These are phyloP conservation scores for Uloborus plumipes DNA, from an alignment of 2,888 invertebrate genomes.

Conservation along the genomic window DNA sequence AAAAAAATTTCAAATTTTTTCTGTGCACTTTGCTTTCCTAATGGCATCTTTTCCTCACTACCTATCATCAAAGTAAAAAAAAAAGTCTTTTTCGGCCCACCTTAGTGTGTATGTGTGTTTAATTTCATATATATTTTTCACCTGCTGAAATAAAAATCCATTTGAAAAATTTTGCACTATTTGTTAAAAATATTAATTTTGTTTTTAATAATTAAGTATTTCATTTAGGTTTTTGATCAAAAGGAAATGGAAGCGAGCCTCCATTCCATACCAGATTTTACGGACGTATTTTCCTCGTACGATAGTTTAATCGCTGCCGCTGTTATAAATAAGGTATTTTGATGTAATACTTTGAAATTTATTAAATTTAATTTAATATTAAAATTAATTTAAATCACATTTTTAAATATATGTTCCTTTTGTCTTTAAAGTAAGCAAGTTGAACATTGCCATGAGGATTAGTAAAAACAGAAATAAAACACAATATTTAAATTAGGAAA, in stretches of 20 bases:
- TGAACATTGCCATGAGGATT: too few species aligned
- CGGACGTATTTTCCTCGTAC: slow-evolving; percentile 57
- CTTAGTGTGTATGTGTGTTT: too few species aligned
- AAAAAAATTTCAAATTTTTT: too few species aligned
- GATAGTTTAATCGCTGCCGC: slow-evolving; percentile 60
- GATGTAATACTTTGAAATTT: not conserved
- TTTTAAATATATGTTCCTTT: too few species aligned
- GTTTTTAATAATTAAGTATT: not conserved
- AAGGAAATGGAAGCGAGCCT: slow-evolving; percentile 13
- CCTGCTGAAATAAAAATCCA: not conserved
- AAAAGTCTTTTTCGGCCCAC: too few species aligned
- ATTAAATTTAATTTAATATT: not conserved
- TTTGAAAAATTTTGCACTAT: not conserved
- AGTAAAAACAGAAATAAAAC: too few species aligned
- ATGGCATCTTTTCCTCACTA: too few species aligned
- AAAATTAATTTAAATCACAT: not conserved
- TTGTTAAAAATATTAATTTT: slow-evolving; percentile 3
- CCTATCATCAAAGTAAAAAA: too few species aligned
- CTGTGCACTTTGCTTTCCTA: too few species aligned
- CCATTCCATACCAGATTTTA: slow-evolving; percentile 25
- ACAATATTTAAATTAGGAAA: too few species aligned
- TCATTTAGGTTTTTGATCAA: slow-evolving; percentile 6
- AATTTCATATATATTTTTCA: too few species aligned
- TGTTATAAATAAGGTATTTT: slow-evolving; percentile 60
- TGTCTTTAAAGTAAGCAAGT: not conserved